These are phyloP conservation scores for Epicampocera succincta DNA, from an alignment of 2,888 invertebrate species.

Conservation along the genomic window DNA sequence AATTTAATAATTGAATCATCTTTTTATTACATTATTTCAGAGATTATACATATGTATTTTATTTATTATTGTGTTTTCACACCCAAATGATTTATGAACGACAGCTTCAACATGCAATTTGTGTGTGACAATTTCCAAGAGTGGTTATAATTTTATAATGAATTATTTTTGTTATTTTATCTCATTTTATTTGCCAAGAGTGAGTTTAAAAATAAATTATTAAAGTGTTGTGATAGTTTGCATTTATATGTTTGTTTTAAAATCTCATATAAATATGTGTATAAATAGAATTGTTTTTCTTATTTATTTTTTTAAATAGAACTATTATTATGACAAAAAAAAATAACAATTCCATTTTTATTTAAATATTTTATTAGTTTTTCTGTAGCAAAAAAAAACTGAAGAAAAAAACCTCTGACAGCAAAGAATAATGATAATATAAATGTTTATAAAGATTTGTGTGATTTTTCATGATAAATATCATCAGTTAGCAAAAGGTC, in stretches of 20 bases:
- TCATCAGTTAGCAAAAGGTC: not conserved
- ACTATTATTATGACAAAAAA: constrained; percentile 28
- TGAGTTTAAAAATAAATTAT: constrained; percentile 15
- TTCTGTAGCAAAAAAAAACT: no score
- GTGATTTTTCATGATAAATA: no score
- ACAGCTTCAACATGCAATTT: not conserved
- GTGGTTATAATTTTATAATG: constrained; percentile 2
- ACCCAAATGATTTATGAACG: constrained; percentile 11
- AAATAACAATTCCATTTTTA: constrained; percentile 16
- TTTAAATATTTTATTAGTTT: constrained; percentile 30
- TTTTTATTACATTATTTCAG: constrained; percentile 11
- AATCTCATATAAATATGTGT: constrained; percentile 4
- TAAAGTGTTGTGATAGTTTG: not conserved
- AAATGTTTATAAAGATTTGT: no score
- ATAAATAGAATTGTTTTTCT: no score
- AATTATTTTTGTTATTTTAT: not conserved
- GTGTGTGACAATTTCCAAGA: constrained; percentile 29
- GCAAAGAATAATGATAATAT: no score
- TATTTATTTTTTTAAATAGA: not conserved
- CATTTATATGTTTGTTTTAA: constrained; percentile 2
- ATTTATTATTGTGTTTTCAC: not conserved
- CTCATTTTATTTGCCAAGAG: not conserved
- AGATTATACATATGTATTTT: not conserved
- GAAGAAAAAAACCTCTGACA: no score
- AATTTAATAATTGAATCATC: constrained; percentile 25